Evolutionary conservation across 1,140 invertebrate genomes (phyloP), one percentile per base, ranked within the genome.

Genomic region (Phocides pigmalion): DNA sequence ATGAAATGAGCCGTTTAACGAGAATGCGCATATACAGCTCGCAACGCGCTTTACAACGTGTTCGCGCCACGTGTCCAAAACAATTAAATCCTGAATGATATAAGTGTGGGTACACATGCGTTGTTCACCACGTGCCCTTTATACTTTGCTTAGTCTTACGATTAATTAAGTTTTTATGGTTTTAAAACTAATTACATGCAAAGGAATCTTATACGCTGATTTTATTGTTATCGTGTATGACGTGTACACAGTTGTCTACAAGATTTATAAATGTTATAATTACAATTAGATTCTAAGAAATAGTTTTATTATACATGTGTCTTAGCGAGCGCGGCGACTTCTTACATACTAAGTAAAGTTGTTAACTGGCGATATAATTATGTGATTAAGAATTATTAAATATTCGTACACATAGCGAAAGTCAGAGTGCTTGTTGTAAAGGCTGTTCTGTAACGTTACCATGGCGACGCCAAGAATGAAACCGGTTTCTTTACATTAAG

Each of bases 401-500:
- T 35, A 61, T 44, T 12, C 50, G 17, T 44, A 65, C 49, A 66
- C 56, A 72, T 74, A 74, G 72, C 76, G 74, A 82, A 84, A 85
- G 78, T 81, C 58, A 65, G 47, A 64, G 64, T 59, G 63, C 42
- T 68, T 64, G 56, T 64, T 66, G 50, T 65, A 68, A 28, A 70
- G 50, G 53, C 50, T 66, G 39, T 22, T 64, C 64, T 64, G 62
- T 67, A 63, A 49, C 44, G 63, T 68, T 70, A 58, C 69, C 44
- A 68, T 46, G 42, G 63, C 35, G 62, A 66, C 65, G 53, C 50
- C 51, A 62, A 58, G 56, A 72, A 67, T 63, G 65, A 61, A 80
- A 86, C 85, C 85, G 79, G 85, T 88, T 32, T 84, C 66, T 73
- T 71, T 66, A 71, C 72, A 76, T 67, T 82, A 81, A 66, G 70